Evolutionary conservation across 35 echinoderm and acorn worm genomes (phyloP).

Genomic region (Eucidaris tribuloides): DNA sequence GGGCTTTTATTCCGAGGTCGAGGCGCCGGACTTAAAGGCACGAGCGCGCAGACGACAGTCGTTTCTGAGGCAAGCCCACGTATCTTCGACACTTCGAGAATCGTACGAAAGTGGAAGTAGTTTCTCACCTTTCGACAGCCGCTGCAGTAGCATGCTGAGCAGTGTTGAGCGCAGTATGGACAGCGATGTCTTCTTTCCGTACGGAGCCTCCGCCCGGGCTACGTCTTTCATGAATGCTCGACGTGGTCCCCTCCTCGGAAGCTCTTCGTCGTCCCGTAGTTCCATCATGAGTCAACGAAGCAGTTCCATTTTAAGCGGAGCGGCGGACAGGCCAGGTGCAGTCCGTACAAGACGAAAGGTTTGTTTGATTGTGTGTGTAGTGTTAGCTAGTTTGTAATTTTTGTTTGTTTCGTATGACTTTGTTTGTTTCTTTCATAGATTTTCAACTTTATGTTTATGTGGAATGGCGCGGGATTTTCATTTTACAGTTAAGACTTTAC

Average conservation of each 20-base stretch:
- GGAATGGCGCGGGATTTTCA: no score
- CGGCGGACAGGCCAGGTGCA: constrained; percentile 30
- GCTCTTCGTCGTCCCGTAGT: not conserved
- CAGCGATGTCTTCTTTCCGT: constrained; percentile 29
- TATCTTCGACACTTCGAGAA: constrained; percentile 32
- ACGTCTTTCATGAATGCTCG: not conserved
- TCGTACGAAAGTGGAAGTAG: constrained; percentile 49
- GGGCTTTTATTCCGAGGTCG: not conserved
- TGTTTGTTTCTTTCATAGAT: no score
- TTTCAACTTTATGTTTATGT: no score
- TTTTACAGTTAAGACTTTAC: no score
- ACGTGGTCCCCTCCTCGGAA: not conserved
- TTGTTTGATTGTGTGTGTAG: no score
- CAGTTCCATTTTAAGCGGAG: constrained; percentile 68
- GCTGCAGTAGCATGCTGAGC: constrained; percentile 35
- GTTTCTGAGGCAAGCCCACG: constrained; percentile 49
- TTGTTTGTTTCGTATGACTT: no score
- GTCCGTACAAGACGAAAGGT: constrained; percentile 70
- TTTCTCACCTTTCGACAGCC: constrained; percentile 34
- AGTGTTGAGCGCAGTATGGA: constrained; percentile 34
- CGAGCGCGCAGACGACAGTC: constrained; percentile 50
- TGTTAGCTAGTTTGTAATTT: no score
- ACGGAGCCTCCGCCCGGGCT: not conserved
- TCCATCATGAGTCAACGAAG: constrained; percentile 18
- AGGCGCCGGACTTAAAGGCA: not conserved